Conservation (phyloP, 2,797 vertebrate genomes). For the Coregonus suidteri region DNA sequence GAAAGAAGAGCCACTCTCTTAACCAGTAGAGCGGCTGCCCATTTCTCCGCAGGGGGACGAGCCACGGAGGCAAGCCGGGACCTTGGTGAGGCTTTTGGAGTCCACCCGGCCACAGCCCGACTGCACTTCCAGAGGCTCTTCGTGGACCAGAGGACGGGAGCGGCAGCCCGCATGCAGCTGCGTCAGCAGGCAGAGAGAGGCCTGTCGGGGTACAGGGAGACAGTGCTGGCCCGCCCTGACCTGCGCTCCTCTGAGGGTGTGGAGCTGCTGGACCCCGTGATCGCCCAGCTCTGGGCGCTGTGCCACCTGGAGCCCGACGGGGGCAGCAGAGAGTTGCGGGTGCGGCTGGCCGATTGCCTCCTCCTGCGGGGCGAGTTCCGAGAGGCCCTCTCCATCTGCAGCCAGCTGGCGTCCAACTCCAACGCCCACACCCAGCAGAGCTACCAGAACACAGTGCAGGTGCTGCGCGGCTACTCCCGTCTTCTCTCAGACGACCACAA, state of each 20-base stretch:
- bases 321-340: constrained; percentile 67
- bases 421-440: constrained; percentile 63
- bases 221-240: constrained; percentile 75
- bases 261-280: constrained; percentile 81
- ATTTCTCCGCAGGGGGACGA: constrained; percentile 75
- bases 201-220: constrained; percentile 80
- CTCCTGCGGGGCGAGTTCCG: constrained; percentile 81
- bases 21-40: constrained; percentile 80
- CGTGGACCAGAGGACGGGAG: constrained; percentile 55
- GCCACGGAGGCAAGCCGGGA: constrained; percentile 50
- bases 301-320: constrained; percentile 76
- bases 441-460: constrained; percentile 86
- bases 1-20: constrained; percentile 74
- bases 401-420: constrained; percentile 74
- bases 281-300: constrained; percentile 79
- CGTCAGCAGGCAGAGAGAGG: constrained; percentile 79
- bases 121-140: constrained; percentile 78
- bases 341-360: constrained; percentile 85
- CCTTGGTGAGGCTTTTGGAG: constrained; percentile 76
- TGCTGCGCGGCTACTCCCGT: constrained; percentile 85
- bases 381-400: constrained; percentile 81
- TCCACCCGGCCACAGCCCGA: constrained; percentile 74
- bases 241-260: constrained; percentile 78
- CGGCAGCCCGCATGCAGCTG: constrained; percentile 65
- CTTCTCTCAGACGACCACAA: constrained; percentile 77